Conservation (phyloP, 1,140 invertebrate species). For the Caenorhabditis elegans region DNA sequence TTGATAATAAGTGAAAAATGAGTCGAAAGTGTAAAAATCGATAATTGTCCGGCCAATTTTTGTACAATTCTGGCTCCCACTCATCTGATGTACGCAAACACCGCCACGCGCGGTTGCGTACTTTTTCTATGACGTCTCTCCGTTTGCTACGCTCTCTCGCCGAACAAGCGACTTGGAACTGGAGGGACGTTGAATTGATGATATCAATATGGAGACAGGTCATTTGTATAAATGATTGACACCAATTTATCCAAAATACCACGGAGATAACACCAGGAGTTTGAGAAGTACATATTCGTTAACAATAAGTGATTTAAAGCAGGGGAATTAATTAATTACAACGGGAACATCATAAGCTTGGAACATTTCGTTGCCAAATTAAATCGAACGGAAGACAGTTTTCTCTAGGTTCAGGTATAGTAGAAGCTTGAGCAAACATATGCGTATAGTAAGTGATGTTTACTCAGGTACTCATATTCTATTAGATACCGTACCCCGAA, state of each 20-base stretch:
- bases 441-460: too few species aligned
- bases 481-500: too few species aligned
- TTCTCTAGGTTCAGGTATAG: too few species aligned
- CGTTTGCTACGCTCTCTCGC: not conserved
- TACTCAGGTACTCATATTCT: too few species aligned
- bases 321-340: too few species aligned
- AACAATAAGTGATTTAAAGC: too few species aligned
- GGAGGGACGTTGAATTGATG: not conserved
- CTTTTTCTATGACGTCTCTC: not conserved
- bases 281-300: too few species aligned
- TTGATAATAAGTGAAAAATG: not conserved
- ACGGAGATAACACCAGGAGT: too few species aligned
- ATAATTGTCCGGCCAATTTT: not conserved
- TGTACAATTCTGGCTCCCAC: conserved; percentile 22
- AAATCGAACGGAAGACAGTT: too few species aligned
- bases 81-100: conserved; percentile 9
- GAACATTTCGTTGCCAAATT: too few species aligned
- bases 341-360: too few species aligned
- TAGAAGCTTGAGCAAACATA: too few species aligned
- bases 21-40: not conserved
- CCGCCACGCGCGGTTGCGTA: not conserved
- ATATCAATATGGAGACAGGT: not conserved
- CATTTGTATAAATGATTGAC: not conserved
- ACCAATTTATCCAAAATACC: not conserved
- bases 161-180: not conserved